A percentile compares a stretch with the other conserved stretches of the same genome.
Evolutionary conservation across 1,140 invertebrate species (phyloP).

Genomic region (Tetramorium simillimum): DNA sequence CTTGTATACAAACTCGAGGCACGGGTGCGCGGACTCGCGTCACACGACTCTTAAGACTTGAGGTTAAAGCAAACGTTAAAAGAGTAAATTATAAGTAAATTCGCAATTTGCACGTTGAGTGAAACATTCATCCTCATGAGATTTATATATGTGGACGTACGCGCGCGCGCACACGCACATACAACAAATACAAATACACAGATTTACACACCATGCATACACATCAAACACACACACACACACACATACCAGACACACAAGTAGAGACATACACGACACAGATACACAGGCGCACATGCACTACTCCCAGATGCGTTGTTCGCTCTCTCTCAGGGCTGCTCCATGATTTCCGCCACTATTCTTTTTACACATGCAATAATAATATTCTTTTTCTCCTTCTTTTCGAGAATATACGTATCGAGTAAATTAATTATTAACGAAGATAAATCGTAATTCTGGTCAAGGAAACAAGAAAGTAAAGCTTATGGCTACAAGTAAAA

Average conservation of each 20-base stretch:
- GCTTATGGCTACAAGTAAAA: conserved; percentile 68
- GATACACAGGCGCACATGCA: conserved; percentile 60
- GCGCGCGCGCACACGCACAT: neutral
- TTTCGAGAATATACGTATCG: conserved; percentile 62
- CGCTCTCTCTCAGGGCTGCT: conserved; percentile 76
- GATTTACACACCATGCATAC: conserved; percentile 1
- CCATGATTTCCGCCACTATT: conserved; percentile 62
- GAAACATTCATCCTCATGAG: conserved; percentile 70
- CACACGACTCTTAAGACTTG: conserved; percentile 78
- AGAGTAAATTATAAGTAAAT: conserved; percentile 72
- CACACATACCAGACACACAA: neutral
- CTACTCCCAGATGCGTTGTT: conserved; percentile 69
- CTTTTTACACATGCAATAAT: conserved; percentile 22
- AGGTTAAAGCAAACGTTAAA: conserved; percentile 70
- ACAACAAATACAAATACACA: conserved; percentile 37
- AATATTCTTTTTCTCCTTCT: conserved; percentile 38
- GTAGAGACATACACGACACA: neutral
- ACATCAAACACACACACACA: conserved; percentile 47
- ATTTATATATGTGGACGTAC: conserved; percentile 40
- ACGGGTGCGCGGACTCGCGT: conserved; percentile 77
- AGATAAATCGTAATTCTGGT: conserved; percentile 69
- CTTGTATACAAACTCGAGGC: conserved; percentile 79
- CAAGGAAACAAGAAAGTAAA: conserved; percentile 74
- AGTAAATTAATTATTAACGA: conserved; percentile 65
- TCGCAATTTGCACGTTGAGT: conserved; percentile 67